A percentile compares a stretch with the other conserved stretches of the same genome.
Evolutionary conservation across 2,888 invertebrate genomes (phyloP).

Genomic region (Eulithis prunata): DNA sequence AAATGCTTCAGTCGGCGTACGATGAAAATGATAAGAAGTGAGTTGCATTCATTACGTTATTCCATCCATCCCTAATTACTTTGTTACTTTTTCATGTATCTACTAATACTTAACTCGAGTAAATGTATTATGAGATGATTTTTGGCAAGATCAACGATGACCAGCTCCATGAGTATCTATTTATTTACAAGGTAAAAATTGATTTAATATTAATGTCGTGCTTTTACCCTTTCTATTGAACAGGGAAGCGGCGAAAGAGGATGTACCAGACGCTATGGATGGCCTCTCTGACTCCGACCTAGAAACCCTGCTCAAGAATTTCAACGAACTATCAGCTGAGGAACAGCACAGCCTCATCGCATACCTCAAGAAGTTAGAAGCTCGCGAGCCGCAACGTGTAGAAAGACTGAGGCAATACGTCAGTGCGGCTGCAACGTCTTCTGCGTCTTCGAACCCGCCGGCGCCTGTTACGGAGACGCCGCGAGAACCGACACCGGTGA

Average conservation of each 20-base stretch:
- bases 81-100: neutral
- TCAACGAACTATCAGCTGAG: conserved; percentile 90
- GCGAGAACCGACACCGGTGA: conserved; percentile 7
- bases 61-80: neutral
- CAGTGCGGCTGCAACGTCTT: conserved; percentile 71
- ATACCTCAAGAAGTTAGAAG: conserved; percentile 92
- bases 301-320: conserved; percentile 90
- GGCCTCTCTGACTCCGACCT: conserved; percentile 91
- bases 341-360: conserved; percentile 93
- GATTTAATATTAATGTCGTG: too few species aligned
- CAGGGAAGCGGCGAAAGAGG: conserved; percentile 58
- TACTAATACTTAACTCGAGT: too few species aligned
- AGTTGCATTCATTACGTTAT: conserved; percentile 21
- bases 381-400: conserved; percentile 90
- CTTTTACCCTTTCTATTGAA: neutral
- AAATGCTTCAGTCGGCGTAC: conserved; percentile 76
- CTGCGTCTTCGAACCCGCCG: conserved; percentile 14
- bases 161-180: too few species aligned
- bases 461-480: neutral
- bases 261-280: conserved; percentile 85
- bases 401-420: conserved; percentile 91
- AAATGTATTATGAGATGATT: too few species aligned
- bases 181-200: too few species aligned
- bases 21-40: conserved; percentile 73
- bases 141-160: too few species aligned